A percentile compares a stretch with the other conserved stretches of the same genome.
Conservation (phyloP, 2,888 invertebrate species). For the Euphydryas editha region DNA sequence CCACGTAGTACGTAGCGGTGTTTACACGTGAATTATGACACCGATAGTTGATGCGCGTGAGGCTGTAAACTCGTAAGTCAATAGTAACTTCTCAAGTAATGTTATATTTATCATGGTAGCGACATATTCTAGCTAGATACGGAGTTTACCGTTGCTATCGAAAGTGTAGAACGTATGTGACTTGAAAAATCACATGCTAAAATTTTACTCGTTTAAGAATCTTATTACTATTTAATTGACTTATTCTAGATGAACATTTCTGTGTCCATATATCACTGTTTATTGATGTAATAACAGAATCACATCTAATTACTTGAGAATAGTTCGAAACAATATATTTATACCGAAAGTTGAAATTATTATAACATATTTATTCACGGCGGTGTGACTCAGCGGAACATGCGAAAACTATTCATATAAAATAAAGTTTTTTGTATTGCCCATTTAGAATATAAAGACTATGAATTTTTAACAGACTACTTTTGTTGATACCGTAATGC, state of each 20-base stretch:
- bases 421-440: not conserved
- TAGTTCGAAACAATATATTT: conserved; percentile 6
- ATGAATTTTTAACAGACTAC: not conserved
- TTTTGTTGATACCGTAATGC: not conserved
- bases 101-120: conserved; percentile 52
- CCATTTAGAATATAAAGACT: not conserved
- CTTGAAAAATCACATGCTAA: conserved; percentile 55
- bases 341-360: conserved; percentile 11
- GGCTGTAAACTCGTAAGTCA: conserved; percentile 45
- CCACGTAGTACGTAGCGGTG: conserved; percentile 74
- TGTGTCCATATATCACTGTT: conserved; percentile 9
- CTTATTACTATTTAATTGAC: conserved; percentile 64
- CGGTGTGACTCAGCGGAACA: conserved; percentile 1
- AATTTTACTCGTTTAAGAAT: conserved; percentile 59
- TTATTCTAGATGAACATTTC: conserved; percentile 28
- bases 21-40: conserved; percentile 79
- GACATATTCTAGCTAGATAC: conserved; percentile 53
- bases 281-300: conserved; percentile 6
- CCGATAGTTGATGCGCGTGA: conserved; percentile 52
- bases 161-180: conserved; percentile 62
- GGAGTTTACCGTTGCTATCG: conserved; percentile 71
- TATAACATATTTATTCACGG: conserved; percentile 12
- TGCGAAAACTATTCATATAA: conserved; percentile 3
- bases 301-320: conserved; percentile 10
- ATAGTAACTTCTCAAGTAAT: conserved; percentile 55